Percentiles rank a stretch among this genome's conserved stretches.
These are phyloP conservation scores for Sebastes baramenuke DNA, from an alignment of 2,797 vertebrate genomes.

Conservation along the genomic window DNA sequence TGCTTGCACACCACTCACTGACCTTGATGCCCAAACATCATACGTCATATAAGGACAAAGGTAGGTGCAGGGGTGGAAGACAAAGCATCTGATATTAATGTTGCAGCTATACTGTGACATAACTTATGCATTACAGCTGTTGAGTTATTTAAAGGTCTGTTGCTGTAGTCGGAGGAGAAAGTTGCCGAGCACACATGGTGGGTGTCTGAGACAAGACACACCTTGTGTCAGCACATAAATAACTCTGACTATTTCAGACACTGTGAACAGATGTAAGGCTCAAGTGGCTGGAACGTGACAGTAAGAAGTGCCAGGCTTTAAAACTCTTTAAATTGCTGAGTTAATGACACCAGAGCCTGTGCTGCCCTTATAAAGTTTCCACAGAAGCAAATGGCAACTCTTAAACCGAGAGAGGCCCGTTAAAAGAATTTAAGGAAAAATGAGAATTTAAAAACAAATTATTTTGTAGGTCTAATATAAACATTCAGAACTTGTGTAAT, in stretches of 20 bases:
- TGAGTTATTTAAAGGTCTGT: constrained; percentile 54
- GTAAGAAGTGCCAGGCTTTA: background rate
- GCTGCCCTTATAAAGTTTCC: background rate
- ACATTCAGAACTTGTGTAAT: background rate
- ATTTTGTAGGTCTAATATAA: background rate
- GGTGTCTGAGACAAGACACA: constrained; percentile 32
- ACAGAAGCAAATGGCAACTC: background rate
- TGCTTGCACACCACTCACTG: constrained; percentile 6
- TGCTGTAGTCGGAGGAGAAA: constrained; percentile 29
- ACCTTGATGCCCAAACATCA: constrained; percentile 21
- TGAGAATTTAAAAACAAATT: background rate
- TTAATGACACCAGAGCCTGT: background rate
- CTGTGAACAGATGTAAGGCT: constrained; percentile 41
- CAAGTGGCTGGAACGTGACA: constrained; percentile 5
- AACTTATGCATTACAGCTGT: constrained; percentile 29
- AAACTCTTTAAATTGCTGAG: background rate
- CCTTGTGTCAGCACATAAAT: constrained; percentile 52
- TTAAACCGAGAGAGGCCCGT: background rate
- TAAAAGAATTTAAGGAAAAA: background rate
- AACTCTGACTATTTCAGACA: constrained; percentile 55
- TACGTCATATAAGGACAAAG: constrained; percentile 26
- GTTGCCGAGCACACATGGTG: constrained; percentile 4
- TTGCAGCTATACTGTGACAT: background rate
- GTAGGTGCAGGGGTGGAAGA: constrained; percentile 2
- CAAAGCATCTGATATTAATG: background rate